Evolutionary conservation across 1,140 invertebrate species (phyloP).

Genomic region (Heliconius congener): DNA sequence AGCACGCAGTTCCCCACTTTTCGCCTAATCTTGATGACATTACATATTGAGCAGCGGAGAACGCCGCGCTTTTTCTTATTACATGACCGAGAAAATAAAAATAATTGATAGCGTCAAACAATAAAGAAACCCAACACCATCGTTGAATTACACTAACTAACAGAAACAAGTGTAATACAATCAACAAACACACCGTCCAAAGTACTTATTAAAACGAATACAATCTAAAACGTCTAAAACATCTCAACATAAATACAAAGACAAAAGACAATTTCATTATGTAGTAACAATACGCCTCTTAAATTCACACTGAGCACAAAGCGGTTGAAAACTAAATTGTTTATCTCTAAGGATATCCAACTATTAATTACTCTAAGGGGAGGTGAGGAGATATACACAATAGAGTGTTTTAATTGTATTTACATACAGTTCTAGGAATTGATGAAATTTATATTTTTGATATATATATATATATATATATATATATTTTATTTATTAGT

Average conservation of each 20-base stretch:
- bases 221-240: background rate
- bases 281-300: slow-evolving; percentile 5
- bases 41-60: background rate
- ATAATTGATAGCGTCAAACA: background rate
- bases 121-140: background rate
- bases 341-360: slow-evolving; percentile 10
- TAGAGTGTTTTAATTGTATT: background rate
- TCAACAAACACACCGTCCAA: background rate
- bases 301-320: background rate
- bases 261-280: slow-evolving; percentile 9
- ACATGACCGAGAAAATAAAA: background rate
- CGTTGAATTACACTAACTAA: background rate
- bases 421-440: background rate
- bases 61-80: background rate
- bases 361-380: slow-evolving; percentile 8
- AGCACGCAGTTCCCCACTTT: background rate
- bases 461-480: no score
- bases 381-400: background rate
- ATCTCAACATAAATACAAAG: background rate
- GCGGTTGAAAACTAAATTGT: slow-evolving; percentile 12
- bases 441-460: background rate
- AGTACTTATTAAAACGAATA: background rate
- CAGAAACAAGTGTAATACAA: background rate
- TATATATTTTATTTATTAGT: no score
- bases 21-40: background rate